phyloP scores from a whole-genome alignment of 2,113 vertebrate species.

The Illadopsis cleaveri region DNA sequence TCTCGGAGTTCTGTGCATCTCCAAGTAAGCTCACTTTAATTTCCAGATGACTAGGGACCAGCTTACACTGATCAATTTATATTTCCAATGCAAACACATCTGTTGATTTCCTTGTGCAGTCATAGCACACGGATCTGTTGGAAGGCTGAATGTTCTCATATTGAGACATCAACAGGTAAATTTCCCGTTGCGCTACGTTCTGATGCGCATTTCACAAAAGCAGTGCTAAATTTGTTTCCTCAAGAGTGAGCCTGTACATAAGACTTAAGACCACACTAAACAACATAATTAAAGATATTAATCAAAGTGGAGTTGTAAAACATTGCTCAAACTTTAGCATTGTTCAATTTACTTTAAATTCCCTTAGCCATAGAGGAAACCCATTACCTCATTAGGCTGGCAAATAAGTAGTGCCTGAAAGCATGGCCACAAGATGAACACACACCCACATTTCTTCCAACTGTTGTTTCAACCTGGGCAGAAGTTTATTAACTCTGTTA shows the following conservation, averaged over 20 bases:
- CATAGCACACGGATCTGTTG: fast-evolving
- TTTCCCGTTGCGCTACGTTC: background rate
- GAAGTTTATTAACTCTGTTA: background rate
- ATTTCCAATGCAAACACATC: background rate
- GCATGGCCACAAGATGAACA: background rate
- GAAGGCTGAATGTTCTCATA: background rate
- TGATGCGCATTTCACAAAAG: background rate
- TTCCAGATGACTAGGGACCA: background rate
- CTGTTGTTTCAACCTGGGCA: background rate
- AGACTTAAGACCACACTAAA: background rate
- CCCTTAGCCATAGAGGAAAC: background rate
- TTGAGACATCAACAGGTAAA: background rate
- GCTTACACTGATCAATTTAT: background rate
- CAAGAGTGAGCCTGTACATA: background rate
- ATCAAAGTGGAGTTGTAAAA: background rate
- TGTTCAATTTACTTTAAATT: background rate
- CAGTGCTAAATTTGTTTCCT: background rate
- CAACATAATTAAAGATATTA: background rate
- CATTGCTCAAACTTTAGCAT: background rate
- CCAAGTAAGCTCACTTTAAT: background rate
- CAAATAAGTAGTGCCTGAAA: background rate
- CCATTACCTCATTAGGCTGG: background rate
- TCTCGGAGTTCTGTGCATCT: background rate
- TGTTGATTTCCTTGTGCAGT: background rate
- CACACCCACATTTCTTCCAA: background rate